Conservation (phyloP, 1,140 invertebrate genomes). For the Brachionus plicatilis region DNA sequence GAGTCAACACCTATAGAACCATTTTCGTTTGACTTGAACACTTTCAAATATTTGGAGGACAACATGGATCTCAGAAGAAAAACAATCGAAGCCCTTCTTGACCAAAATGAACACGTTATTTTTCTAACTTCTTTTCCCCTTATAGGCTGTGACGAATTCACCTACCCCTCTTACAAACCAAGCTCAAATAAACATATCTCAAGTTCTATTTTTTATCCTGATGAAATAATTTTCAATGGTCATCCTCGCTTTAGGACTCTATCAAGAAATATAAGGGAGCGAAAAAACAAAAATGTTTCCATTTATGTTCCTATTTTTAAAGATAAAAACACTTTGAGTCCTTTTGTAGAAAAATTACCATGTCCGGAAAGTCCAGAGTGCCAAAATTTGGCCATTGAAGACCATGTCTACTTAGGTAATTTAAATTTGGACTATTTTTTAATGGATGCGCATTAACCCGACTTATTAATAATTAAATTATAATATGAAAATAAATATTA, state of each 20-base stretch:
- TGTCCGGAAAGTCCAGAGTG: slow-evolving; percentile 44
- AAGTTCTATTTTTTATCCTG: slow-evolving; percentile 85
- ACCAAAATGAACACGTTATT: slow-evolving; percentile 73
- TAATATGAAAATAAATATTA: too few species aligned
- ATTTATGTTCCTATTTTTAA: slow-evolving; percentile 92
- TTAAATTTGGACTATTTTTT: neutral
- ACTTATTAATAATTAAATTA: too few species aligned
- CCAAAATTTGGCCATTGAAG: slow-evolving; percentile 43
- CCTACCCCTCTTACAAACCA: slow-evolving; percentile 65
- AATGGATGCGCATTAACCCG: too few species aligned
- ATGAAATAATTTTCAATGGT: slow-evolving; percentile 82
- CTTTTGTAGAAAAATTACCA: slow-evolving; percentile 60
- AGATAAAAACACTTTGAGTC: slow-evolving; percentile 72
- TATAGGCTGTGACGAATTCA: slow-evolving; percentile 80
- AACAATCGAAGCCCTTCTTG: slow-evolving; percentile 70
- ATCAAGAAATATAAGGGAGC: slow-evolving; percentile 80
- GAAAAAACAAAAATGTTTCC: slow-evolving; percentile 85
- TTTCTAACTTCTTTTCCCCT: slow-evolving; percentile 80
- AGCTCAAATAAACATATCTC: slow-evolving; percentile 65
- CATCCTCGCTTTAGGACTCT: slow-evolving; percentile 89
- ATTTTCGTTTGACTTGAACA: slow-evolving; percentile 60
- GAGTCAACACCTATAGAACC: slow-evolving; percentile 98
- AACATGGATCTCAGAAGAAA: slow-evolving; percentile 83
- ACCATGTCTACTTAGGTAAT: slow-evolving; percentile 49
- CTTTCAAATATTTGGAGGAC: slow-evolving; percentile 65